Conservation (phyloP, 2,797 vertebrate genomes). For the Oreochromis grahami region DNA sequence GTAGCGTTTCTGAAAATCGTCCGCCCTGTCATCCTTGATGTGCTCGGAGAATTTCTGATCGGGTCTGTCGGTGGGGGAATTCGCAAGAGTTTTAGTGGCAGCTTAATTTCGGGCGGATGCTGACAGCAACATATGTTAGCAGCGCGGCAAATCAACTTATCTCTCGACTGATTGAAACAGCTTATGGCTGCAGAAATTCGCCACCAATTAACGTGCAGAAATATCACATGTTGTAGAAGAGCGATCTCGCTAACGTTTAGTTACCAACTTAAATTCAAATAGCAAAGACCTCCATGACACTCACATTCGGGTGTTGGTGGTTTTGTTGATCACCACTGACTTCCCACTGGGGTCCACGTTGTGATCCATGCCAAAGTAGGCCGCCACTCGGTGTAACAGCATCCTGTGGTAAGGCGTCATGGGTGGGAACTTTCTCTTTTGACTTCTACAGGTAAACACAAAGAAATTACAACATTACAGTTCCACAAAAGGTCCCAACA, state of each 20-base stretch:
- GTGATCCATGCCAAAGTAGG: conserved; percentile 98
- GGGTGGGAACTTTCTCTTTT: conserved; percentile 96
- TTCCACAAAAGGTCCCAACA: neutral
- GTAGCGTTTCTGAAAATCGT: conserved; percentile 98
- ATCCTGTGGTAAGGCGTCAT: conserved; percentile 99
- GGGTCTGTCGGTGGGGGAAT: conserved; percentile 77
- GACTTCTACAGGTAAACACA: conserved; percentile 75
- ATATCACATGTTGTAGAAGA: neutral
- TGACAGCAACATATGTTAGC: conserved; percentile 52
- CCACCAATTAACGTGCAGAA: neutral
- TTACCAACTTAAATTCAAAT: neutral
- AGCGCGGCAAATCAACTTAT: neutral
- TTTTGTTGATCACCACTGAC: conserved; percentile 98
- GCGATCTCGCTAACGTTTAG: neutral
- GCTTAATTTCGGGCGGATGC: conserved; percentile 51
- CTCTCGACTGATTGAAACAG: neutral
- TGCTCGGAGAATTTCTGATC: conserved; percentile 99
- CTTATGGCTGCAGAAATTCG: neutral
- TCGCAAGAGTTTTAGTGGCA: conserved; percentile 32
- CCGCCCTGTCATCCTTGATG: conserved; percentile 96
- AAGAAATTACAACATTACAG: neutral
- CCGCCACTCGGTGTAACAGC: conserved; percentile 95
- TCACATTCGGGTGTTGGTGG: conserved; percentile 97
- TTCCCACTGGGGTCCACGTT: conserved; percentile 98
- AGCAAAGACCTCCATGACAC: conserved; percentile 15